phyloP scores from a whole-genome alignment of 2,113 vertebrate species.

The Sisor rabdophorus region DNA sequence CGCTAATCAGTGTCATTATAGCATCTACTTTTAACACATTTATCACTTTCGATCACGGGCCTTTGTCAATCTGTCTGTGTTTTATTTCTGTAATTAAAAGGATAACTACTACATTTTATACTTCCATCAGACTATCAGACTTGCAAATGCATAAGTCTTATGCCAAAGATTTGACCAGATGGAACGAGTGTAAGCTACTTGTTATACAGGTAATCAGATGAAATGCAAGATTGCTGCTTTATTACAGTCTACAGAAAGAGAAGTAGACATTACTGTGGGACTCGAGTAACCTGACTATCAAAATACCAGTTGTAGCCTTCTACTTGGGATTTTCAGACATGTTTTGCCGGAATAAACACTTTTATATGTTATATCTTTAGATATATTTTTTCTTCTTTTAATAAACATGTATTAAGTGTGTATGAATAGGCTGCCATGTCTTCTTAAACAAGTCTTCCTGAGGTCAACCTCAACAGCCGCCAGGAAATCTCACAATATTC shows the following conservation, averaged over 20 bases:
- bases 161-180: slow-evolving; percentile 88
- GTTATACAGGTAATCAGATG: neutral
- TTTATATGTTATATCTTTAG: slow-evolving; percentile 52
- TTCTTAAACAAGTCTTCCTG: neutral
- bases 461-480: neutral
- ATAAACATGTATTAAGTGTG: neutral
- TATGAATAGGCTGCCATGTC: neutral
- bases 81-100: neutral
- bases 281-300: slow-evolving; percentile 6
- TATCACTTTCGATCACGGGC: neutral
- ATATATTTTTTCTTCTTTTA: slow-evolving; percentile 20
- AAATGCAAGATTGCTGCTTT: slow-evolving; percentile 9
- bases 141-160: slow-evolving; percentile 64
- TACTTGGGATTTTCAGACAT: slow-evolving; percentile 21
- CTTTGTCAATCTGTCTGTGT: slow-evolving; percentile 8
- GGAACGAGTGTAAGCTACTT: slow-evolving; percentile 33
- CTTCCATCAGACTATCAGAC: slow-evolving; percentile 2
- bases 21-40: neutral
- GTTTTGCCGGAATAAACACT: slow-evolving; percentile 64
- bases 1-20: neutral
- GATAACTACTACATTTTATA: slow-evolving; percentile 57
- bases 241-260: neutral
- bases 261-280: neutral
- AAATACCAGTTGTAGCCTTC: slow-evolving; percentile 21
- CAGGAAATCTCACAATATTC: neutral